These are phyloP conservation scores for Himalopsyche tibetana DNA, from an alignment of 2,888 invertebrate genomes.

Conservation along the genomic window DNA sequence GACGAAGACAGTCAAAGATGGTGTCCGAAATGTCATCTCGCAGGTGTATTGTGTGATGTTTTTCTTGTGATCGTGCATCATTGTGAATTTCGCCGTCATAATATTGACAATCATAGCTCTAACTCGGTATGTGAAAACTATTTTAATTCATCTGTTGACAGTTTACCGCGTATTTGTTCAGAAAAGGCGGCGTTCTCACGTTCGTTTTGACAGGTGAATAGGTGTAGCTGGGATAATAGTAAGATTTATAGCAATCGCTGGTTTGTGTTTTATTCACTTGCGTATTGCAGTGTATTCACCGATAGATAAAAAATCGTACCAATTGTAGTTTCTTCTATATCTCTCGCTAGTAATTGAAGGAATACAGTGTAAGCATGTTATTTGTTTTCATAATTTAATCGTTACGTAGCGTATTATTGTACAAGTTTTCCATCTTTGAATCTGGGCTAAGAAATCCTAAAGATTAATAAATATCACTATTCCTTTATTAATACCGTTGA, in stretches of 20 bases:
- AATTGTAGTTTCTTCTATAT: background rate
- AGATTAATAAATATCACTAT: background rate
- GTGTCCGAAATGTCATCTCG: slow-evolving; percentile 58
- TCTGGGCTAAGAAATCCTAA: slow-evolving; percentile 26
- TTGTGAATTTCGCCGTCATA: background rate
- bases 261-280: background rate
- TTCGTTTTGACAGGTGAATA: slow-evolving; percentile 58
- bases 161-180: background rate
- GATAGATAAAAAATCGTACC: background rate
- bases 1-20: slow-evolving; percentile 51
- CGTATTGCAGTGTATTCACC: slow-evolving; percentile 23
- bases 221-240: slow-evolving; percentile 57
- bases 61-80: slow-evolving; percentile 46
- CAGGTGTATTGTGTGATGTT: slow-evolving; percentile 56
- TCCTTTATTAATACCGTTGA: background rate
- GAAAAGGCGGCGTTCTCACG: slow-evolving; percentile 28
- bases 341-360: background rate
- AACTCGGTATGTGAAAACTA: slow-evolving; percentile 34
- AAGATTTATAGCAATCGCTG: slow-evolving; percentile 50
- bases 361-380: slow-evolving; percentile 1
- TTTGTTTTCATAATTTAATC: slow-evolving; percentile 43
- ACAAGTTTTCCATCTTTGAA: slow-evolving; percentile 42
- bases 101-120: slow-evolving; percentile 15
- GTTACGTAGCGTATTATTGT: slow-evolving; percentile 40
- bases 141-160: slow-evolving; percentile 23